A percentile compares a stretch with the other conserved stretches of the same genome.
phyloP scores from a whole-genome alignment of 2,797 vertebrate species.

The Tragelaphus eurycerus region DNA sequence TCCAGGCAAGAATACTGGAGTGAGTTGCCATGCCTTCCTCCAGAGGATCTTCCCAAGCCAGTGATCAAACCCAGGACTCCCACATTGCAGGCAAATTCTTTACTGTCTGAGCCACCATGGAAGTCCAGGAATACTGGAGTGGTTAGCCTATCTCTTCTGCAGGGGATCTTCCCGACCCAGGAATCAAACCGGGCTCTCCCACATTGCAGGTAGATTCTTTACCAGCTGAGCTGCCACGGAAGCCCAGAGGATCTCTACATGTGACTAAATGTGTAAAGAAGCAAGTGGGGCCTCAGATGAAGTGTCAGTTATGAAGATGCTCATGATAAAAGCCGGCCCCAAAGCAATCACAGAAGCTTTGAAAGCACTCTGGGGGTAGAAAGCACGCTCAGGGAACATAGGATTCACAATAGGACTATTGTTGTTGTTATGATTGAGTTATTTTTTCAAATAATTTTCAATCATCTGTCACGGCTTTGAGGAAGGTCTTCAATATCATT shows the following conservation, averaged over 20 bases:
- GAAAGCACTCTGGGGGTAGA: neutral
- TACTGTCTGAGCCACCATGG: neutral
- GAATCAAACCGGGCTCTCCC: neutral
- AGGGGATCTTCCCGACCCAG: neutral
- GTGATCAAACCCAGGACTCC: neutral
- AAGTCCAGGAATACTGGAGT: neutral
- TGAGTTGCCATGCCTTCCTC: neutral
- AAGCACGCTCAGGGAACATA: accelerated
- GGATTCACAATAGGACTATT: neutral
- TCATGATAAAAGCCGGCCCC: neutral
- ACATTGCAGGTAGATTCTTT: neutral
- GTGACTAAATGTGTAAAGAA: neutral
- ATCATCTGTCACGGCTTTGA: neutral
- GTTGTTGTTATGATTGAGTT: neutral
- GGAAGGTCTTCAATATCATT: no score
- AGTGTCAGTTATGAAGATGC: neutral
- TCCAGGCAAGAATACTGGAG: neutral
- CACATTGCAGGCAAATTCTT: neutral
- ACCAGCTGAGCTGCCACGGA: neutral
- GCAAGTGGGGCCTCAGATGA: neutral
- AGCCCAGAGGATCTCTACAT: neutral
- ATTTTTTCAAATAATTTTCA: neutral
- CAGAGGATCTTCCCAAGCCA: neutral
- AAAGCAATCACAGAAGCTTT: neutral
- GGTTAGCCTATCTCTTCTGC: neutral